These are phyloP conservation scores for Sorex araneus DNA, from an alignment of 2,113 vertebrate species.

Conservation along the genomic window DNA sequence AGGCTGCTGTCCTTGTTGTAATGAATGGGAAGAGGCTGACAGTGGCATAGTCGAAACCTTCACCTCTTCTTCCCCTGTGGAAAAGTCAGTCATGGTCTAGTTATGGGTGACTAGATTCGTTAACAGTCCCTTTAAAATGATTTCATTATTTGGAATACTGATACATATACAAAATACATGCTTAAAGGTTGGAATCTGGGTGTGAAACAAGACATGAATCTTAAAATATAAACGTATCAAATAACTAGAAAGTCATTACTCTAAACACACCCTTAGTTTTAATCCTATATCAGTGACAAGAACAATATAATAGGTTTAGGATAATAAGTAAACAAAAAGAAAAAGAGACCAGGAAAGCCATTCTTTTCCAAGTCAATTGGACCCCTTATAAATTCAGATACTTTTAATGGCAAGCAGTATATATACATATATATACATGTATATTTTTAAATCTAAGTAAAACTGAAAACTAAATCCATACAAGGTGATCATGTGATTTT, in stretches of 20 bases:
- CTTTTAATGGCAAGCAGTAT: conserved; percentile 38
- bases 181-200: conserved; percentile 75
- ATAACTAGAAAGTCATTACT: conserved; percentile 72
- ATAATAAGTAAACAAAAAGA: conserved; percentile 72
- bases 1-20: conserved; percentile 86
- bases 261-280: conserved; percentile 74
- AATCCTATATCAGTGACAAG: conserved; percentile 65
- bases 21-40: conserved; percentile 86
- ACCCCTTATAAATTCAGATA: conserved; percentile 63
- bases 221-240: conserved; percentile 77
- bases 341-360: conserved; percentile 76
- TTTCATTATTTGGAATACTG: conserved; percentile 83
- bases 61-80: conserved; percentile 86
- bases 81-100: conserved; percentile 86
- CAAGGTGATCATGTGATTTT: conserved; percentile 64
- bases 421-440: conserved; percentile 24
- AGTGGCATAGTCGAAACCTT: conserved; percentile 85
- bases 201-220: conserved; percentile 80
- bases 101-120: conserved; percentile 84
- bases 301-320: conserved; percentile 71
- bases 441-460: neutral
- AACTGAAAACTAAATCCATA: conserved; percentile 54
- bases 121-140: conserved; percentile 84
- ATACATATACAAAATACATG: conserved; percentile 84
- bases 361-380: conserved; percentile 82